A percentile compares a stretch with the other conserved stretches of the same genome.
Conservation (phyloP, 2,113 vertebrate genomes). For the Bos javanicus region DNA sequence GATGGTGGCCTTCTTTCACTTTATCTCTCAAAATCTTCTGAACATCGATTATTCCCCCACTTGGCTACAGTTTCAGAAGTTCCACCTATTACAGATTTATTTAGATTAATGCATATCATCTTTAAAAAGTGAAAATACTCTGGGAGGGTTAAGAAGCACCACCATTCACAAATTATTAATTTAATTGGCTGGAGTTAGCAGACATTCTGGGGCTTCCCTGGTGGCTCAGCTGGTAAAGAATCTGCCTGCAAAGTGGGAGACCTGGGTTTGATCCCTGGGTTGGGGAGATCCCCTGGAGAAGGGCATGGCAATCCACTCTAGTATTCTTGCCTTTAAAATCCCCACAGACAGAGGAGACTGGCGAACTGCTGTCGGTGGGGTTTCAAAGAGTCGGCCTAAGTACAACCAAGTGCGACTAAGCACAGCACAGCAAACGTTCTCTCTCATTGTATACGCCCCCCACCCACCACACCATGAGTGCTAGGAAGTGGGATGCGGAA, state of each 20-base stretch:
- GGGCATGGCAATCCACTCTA: not conserved
- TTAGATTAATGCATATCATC: not conserved
- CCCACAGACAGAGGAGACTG: not conserved
- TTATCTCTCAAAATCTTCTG: not conserved
- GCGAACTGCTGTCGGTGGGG: not conserved
- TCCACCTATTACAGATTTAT: not conserved
- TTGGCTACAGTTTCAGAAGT: not conserved
- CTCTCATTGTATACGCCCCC: not conserved
- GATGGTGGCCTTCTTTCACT: not conserved
- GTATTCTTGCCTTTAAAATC: not conserved
- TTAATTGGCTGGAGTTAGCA: not conserved
- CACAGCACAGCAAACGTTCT: not conserved
- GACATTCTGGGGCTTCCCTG: not conserved
- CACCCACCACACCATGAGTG: rapidly evolving
- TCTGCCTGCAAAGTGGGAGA: not conserved
- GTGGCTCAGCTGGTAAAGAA: not conserved
- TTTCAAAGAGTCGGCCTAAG: not conserved
- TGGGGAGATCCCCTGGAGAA: not conserved
- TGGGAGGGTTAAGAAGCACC: not conserved
- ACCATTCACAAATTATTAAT: not conserved
- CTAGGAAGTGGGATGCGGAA: not conserved
- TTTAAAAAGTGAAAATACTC: not conserved
- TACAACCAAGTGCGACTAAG: not conserved
- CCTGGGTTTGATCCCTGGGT: not conserved
- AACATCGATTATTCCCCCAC: not conserved